phyloP scores from a whole-genome alignment of 2,888 invertebrate species.

The Watsonalla cultraria region DNA sequence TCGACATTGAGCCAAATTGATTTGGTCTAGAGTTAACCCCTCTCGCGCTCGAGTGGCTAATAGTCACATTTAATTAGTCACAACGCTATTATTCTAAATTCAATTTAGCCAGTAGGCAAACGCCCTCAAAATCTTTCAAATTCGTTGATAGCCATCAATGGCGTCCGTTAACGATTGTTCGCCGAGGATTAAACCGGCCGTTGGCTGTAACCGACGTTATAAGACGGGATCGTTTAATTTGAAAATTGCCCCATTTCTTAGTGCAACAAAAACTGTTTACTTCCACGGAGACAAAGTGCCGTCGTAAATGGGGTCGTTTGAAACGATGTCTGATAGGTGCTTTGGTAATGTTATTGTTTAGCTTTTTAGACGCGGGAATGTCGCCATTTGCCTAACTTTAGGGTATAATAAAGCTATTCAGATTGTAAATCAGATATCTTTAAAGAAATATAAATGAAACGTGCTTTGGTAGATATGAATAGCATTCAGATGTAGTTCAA shows the following conservation, averaged over 20 bases:
- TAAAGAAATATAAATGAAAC: no score
- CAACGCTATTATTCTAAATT: no score
- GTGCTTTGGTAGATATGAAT: no score
- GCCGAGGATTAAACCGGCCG: neutral
- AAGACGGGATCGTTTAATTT: neutral
- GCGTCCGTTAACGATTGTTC: neutral
- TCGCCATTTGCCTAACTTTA: neutral
- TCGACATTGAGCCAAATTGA: no score
- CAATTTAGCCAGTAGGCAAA: neutral
- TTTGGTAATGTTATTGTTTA: neutral
- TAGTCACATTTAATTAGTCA: no score
- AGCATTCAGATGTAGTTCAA: no score
- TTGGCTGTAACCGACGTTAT: neutral
- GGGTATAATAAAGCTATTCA: neutral
- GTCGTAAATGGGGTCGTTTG: neutral
- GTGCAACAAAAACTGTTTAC: neutral
- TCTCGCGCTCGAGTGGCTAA: no score
- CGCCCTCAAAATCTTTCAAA: neutral
- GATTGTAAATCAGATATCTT: no score
- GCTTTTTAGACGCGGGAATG: neutral
- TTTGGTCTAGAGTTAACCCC: no score
- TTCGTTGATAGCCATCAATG: neutral
- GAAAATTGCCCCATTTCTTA: neutral
- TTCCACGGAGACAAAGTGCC: neutral
- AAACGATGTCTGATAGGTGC: neutral